Percentiles rank a stretch among this genome's conserved stretches.
Conservation (phyloP, 2,888 invertebrate genomes). For the Patella caerulea region DNA sequence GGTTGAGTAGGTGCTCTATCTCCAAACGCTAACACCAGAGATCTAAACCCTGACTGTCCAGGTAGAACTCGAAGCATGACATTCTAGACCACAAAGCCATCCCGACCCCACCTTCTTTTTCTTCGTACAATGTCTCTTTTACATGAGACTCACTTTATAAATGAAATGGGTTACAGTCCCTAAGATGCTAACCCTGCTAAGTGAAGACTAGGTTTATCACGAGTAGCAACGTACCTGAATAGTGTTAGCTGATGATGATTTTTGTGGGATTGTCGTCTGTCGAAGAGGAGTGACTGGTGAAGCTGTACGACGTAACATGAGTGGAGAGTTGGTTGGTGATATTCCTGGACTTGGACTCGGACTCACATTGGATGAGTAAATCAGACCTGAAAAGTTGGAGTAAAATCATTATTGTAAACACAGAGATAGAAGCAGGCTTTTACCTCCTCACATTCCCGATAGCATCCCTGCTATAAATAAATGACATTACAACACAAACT, state of each 20-base stretch:
- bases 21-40: too few relatives aligned
- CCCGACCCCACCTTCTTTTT: background rate
- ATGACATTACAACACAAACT: too few relatives aligned
- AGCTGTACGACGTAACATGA: slow-evolving; percentile 55
- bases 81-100: too few relatives aligned
- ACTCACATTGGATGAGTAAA: slow-evolving; percentile 45
- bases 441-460: too few relatives aligned
- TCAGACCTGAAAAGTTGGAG: background rate
- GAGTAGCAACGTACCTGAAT: slow-evolving; percentile 46
- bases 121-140: too few relatives aligned
- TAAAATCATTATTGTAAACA: too few relatives aligned
- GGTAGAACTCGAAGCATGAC: background rate
- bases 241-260: slow-evolving; percentile 38
- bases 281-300: slow-evolving; percentile 54
- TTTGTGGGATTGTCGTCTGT: slow-evolving; percentile 46
- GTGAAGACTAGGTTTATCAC: background rate
- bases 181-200: too few relatives aligned
- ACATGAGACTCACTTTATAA: too few relatives aligned
- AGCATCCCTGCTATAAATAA: too few relatives aligned
- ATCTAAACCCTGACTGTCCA: background rate
- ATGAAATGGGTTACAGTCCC: too few relatives aligned
- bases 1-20: too few relatives aligned
- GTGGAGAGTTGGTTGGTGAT: slow-evolving; percentile 60
- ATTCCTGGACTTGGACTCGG: slow-evolving; percentile 63
- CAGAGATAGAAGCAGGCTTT: too few relatives aligned